Base-by-base conservation (phyloP, 2,113 vertebrate species). In the Dissostichus mawsoni region DNA sequence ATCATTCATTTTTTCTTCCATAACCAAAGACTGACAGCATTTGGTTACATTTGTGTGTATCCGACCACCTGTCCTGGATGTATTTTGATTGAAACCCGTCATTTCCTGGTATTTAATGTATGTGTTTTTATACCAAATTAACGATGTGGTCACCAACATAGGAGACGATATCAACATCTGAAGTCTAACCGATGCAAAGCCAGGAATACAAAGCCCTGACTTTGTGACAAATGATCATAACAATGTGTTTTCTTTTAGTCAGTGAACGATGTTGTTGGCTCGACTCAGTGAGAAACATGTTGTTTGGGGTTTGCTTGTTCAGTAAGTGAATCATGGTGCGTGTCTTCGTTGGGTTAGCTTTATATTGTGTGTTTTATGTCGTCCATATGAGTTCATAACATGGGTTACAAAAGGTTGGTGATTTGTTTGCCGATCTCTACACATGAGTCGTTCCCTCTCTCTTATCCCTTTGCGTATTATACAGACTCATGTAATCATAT, bases 391-490 rank as follows among this genome's bases (percentile, higher is more conserved):
- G 29, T 29, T 29, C 29, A 29, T 29, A 4, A 3, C 29, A 29
- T 29, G 29, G 29, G 58, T 48, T 17, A 23, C 3, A 55, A 71
- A 57, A 0, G 17, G 56, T 18, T 36, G 59, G 29, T 50, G 72
- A 20, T 62, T 76, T 62, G 57, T 65, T 80, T 77, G 62, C 23
- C 57, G 74, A 71, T 69, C 45, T 12, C 5, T 29, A 25, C 11
- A 41, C 4, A 29, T 4, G 4, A 29, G 29, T 29, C 25, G 25
- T 25, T 25, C 2, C 25, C 25, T 25, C 29, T 29, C 29, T 29
- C 29, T 29, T 29, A 29, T 29, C 29, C 29, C 29, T 29, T 29
- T 29, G 29, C 29, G 4, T 29, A 29, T 29, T 29, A 29, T 29
- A 29, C 29, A 29, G 29, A 29, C 29, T 29, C 29, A 29, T 29